phyloP scores from a whole-genome alignment of 2,888 invertebrate genomes.

The Lysandra bellargus region DNA sequence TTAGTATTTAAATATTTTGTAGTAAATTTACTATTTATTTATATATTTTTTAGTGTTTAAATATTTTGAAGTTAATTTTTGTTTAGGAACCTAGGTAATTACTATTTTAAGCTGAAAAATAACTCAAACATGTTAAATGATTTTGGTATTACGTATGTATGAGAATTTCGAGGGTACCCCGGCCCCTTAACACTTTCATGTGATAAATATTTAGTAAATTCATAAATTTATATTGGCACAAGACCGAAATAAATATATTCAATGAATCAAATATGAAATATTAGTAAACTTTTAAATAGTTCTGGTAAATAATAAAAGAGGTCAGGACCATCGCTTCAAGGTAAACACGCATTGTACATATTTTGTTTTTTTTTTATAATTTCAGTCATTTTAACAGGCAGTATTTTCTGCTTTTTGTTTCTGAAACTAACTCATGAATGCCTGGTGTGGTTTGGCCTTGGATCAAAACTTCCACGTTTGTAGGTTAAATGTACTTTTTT shows the following conservation, averaged over 20 bases:
- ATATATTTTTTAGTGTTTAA: too few species aligned
- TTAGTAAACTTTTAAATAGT: background rate
- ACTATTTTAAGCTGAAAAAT: too few species aligned
- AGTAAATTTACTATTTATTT: too few species aligned
- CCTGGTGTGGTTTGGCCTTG: conserved; percentile 14
- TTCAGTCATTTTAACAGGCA: background rate
- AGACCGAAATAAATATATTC: background rate
- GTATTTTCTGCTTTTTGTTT: background rate
- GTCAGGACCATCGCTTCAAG: conserved; percentile 1
- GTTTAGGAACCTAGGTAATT: too few species aligned
- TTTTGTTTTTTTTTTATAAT: background rate
- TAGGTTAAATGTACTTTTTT: conserved; percentile 8
- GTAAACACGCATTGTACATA: background rate
- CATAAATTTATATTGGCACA: background rate
- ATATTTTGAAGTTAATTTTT: too few species aligned
- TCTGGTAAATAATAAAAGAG: background rate
- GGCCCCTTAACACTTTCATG: background rate
- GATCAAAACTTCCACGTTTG: conserved; percentile 17
- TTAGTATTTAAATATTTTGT: too few species aligned
- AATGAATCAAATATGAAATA: background rate
- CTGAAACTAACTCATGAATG: background rate
- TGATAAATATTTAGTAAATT: background rate
- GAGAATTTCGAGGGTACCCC: too few species aligned
- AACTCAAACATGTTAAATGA: too few species aligned
- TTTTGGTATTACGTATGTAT: too few species aligned